Evolutionary conservation across 1,140 invertebrate species (phyloP), one percentile per base, ranked within the genome.

Genomic region (Diuraphis noxia): DNA sequence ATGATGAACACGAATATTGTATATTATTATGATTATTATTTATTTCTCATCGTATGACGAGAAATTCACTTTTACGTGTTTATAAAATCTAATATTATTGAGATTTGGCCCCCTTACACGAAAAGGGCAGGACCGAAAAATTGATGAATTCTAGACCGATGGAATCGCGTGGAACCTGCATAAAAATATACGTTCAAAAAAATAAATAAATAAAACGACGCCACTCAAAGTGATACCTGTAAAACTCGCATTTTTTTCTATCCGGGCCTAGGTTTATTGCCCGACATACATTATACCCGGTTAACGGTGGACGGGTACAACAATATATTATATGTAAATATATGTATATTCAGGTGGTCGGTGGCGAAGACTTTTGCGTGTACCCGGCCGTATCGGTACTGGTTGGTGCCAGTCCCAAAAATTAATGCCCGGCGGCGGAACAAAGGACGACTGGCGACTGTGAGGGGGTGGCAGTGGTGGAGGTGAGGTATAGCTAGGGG

Each of bases 321-420:
- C 34, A 72, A 52, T 49, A 72, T 72, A 72, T 30, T 63, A 63
- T 72, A 72, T 72, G 2, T 38, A 36, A 34, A 77, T 77, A 36
- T 9, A 81, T 25, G 8, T 81, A 40, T 38, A 81, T 40, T n/a
- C n/a, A 38, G 40, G 19, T 43, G 84, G 88, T 79, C 56, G 52
- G 84, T 21, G 85, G 40, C 25, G 25, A 77, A 21, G 85, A 40
- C 25, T 79, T 72, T 88, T 36, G 86, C 89, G 89, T 81, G 77
- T 81, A 38, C 72, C 23, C 43, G 89, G n/a, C 88, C 77, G 77
- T 90, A 90, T 81, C 89, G 89, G 89, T 91, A 34, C 89, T 79
- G 72, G 89, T 91, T 77, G 77, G 89, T 91, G 43, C 89, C 89
- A 82, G 89, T 82, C 41, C 89, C 72, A 91, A 91, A 63, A 90